Evolutionary conservation across 2,113 vertebrate genomes (phyloP).

Genomic region (Microtus pennsylvanicus): DNA sequence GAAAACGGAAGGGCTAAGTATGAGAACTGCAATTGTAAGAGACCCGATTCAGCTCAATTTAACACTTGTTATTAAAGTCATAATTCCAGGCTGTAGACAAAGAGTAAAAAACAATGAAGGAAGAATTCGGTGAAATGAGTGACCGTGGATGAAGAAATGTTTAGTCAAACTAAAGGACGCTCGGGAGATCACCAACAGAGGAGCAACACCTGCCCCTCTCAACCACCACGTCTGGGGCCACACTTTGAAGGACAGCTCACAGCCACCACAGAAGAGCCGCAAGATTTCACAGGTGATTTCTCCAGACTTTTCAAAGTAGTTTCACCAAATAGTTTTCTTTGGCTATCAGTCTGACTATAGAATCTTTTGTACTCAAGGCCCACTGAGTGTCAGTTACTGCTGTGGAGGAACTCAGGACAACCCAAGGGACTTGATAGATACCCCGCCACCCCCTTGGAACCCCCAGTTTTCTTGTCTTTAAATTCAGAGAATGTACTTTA

Average conservation of each 20-base stretch:
- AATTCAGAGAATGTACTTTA: slow-evolving; percentile 1
- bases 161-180: background rate
- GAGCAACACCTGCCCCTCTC: background rate
- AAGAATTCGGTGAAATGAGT: background rate
- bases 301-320: background rate
- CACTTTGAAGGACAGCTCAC: background rate
- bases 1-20: background rate
- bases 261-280: background rate
- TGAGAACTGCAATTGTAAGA: background rate
- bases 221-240: background rate
- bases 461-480: background rate
- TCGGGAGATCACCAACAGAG: background rate
- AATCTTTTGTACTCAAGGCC: background rate
- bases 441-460: no score
- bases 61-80: background rate
- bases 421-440: background rate
- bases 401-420: background rate
- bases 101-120: background rate
- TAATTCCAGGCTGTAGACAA: background rate
- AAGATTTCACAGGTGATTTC: background rate
- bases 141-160: background rate
- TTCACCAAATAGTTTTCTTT: slow-evolving; percentile 19
- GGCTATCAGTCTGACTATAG: background rate
- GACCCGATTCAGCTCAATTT: background rate
- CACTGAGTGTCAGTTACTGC: background rate